Conservation (phyloP, 2,113 vertebrate species). For the Thryonomys swinderianus region DNA sequence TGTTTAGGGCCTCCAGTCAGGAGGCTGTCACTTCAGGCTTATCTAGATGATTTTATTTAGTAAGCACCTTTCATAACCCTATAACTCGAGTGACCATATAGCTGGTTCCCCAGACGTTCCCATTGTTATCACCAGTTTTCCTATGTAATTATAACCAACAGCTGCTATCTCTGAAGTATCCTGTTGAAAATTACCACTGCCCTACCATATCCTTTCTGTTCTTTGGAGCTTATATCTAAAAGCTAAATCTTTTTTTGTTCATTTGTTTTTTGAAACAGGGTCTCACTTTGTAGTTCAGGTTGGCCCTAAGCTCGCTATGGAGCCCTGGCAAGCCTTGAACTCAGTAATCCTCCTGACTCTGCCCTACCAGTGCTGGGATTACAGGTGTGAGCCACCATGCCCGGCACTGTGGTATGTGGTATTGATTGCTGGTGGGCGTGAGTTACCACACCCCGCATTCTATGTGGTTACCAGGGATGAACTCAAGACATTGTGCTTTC, state of each 20-base stretch:
- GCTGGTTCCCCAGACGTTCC: neutral
- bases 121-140: neutral
- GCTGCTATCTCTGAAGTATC: neutral
- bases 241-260: neutral
- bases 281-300: no score
- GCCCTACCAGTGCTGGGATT: no score
- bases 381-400: no score
- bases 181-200: neutral
- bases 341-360: no score
- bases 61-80: neutral
- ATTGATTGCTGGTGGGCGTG: no score
- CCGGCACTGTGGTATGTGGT: no score
- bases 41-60: slow-evolving; percentile 39
- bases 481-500: no score
- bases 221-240: slow-evolving; percentile 16
- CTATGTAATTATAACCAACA: neutral
- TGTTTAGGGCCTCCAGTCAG: neutral
- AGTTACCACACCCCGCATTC: no score
- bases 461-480: no score
- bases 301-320: no score
- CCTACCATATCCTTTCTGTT: neutral
- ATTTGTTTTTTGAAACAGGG: no score
- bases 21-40: neutral
- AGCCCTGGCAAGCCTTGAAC: no score
- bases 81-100: neutral